A percentile compares a stretch with the other conserved stretches of the same genome.
These are phyloP conservation scores for Mus spretus DNA, from an alignment of 2,797 vertebrate species.

Conservation along the genomic window DNA sequence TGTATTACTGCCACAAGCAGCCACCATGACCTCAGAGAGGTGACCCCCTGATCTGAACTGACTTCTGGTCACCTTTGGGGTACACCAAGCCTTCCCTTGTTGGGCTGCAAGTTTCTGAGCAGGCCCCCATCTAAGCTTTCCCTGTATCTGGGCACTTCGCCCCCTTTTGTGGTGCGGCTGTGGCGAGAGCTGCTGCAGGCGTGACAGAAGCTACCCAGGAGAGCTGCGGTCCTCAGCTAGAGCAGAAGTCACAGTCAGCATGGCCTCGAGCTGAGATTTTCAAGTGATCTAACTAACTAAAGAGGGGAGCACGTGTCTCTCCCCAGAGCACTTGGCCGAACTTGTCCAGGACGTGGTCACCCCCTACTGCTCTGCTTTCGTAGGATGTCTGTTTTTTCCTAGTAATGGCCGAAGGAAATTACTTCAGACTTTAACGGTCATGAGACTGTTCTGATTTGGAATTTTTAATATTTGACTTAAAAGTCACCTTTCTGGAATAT, in stretches of 20 bases:
- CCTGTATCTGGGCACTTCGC: neutral
- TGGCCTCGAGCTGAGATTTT: neutral
- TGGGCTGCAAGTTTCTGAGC: neutral
- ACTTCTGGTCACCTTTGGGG: neutral
- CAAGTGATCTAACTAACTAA: neutral
- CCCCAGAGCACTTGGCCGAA: neutral
- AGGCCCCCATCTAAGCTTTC: neutral
- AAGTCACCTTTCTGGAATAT: conserved; percentile 72
- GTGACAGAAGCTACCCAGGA: neutral
- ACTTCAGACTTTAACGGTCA: conserved; percentile 11
- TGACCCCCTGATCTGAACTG: neutral
- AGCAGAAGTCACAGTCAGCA: neutral
- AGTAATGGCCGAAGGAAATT: conserved; percentile 18
- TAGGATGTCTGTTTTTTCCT: conserved; percentile 14
- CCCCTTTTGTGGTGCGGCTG: neutral
- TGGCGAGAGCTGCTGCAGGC: neutral
- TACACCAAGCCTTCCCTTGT: neutral
- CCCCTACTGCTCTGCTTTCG: neutral
- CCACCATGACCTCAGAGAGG: neutral
- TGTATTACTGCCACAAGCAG: neutral
- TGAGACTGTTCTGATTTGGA: conserved; percentile 48
- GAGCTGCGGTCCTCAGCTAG: neutral
- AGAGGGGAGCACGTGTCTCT: neutral
- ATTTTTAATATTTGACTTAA: conserved; percentile 75
- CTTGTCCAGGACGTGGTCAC: neutral